Evolutionary conservation across 2,888 invertebrate genomes (phyloP).

Genomic region (Andrena camellia): DNA sequence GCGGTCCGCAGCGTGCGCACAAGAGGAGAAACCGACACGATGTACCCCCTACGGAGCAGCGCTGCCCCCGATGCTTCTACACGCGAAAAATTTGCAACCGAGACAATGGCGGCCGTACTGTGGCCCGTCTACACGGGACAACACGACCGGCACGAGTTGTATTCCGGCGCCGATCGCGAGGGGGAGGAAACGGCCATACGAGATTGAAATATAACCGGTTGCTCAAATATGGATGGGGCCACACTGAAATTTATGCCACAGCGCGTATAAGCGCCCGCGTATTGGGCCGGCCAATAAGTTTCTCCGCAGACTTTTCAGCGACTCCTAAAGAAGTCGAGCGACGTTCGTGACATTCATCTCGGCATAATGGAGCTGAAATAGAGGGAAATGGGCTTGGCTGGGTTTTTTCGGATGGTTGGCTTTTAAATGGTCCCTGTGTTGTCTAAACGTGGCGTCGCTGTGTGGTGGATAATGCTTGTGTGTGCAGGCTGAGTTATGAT

Average conservation of each 20-base stretch:
- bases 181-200: conserved; percentile 53
- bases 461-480: no score
- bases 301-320: not conserved
- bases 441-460: no score
- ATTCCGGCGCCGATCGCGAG: conserved; percentile 81
- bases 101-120: conserved; percentile 80
- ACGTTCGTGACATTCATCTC: not conserved
- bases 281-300: conserved; percentile 37
- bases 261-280: conserved; percentile 1
- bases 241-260: conserved; percentile 67
- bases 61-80: conserved; percentile 71
- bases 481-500: no score
- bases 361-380: not conserved
- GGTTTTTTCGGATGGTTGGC: not conserved
- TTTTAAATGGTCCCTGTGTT: not conserved
- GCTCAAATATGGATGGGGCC: conserved; percentile 78
- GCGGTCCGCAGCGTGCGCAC: conserved; percentile 19
- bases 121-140: conserved; percentile 70
- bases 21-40: conserved; percentile 58
- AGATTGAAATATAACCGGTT: conserved; percentile 83
- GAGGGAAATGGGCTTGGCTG: not conserved
- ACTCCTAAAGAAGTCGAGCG: conserved; percentile 15
- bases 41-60: conserved; percentile 79
- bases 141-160: conserved; percentile 83
- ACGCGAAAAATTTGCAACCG: conserved; percentile 84